Evolutionary conservation across 2,797 vertebrate genomes (phyloP), one percentile per base, ranked within the genome.

Genomic region (Threskiornis aethiopicus): DNA sequence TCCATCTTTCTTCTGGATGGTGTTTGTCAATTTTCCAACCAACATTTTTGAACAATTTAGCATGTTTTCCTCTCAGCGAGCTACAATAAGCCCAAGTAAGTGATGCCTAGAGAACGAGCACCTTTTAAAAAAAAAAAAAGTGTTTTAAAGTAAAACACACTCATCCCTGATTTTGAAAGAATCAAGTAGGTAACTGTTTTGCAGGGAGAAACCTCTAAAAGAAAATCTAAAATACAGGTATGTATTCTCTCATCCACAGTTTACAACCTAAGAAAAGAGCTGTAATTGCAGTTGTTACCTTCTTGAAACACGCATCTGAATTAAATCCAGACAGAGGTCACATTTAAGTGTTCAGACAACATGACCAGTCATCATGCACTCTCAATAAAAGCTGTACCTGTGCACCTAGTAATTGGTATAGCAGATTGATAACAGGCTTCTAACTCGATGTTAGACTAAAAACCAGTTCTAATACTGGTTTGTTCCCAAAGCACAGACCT

Each of bases 401-500:
- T 51, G 31, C 41, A 78, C 82, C 66, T 39, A 62, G 11, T 70
- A 92, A 93, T 42, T 55, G 65, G 29, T 21, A 51, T 2, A 81
- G 54, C 9, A 46, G 86, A 93, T 69, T 46, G 84, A 33, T 71
- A 80, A 67, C 7, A 73, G 46, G 26, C 71, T 87, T 90, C 87
- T 92, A 84, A 94, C 72, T 90, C 3, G 0, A 65, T 33, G 35
- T n/a, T 20, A 79, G 77, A 73, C 58, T 82, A 65, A 94, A 90
- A 94, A 73, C 70, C 70, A 69, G 70, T 47, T 84, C 85, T n/a
- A 46, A 49, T 52, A 61, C 41, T 41, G 47, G 42, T 62, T 89
- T 87, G 29, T 75, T 37, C 87, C 44, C 79, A 96, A 84, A 87
- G 61, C 44, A 84, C 46, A 89, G 90, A 93, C 83, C 75, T 85